These are phyloP conservation scores for Xiphydria camelus DNA, from an alignment of 2,888 invertebrate species.

Conservation along the genomic window DNA sequence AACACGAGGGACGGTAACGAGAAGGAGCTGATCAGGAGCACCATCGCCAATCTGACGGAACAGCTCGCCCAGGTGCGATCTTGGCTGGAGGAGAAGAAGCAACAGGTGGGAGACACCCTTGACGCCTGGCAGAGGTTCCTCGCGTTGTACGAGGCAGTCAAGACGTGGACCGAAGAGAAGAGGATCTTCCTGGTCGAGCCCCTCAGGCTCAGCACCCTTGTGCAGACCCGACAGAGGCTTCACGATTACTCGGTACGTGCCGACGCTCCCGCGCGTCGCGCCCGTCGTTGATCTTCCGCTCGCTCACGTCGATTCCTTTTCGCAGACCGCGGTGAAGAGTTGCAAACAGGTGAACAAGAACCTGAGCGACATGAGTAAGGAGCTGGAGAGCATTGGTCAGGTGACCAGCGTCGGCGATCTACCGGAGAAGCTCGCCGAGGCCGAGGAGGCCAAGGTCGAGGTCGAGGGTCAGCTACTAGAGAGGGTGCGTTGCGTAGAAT, in stretches of 20 bases:
- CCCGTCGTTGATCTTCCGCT: slow-evolving; percentile 1
- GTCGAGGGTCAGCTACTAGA: slow-evolving; percentile 84
- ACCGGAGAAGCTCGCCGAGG: slow-evolving; percentile 81
- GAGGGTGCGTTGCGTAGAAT: slow-evolving; percentile 67
- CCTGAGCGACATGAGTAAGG: slow-evolving; percentile 89
- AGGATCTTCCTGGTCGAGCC: slow-evolving; percentile 78
- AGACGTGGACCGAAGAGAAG: slow-evolving; percentile 83
- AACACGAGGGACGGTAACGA: slow-evolving; percentile 79
- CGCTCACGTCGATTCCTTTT: slow-evolving; percentile 35
- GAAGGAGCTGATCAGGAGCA: slow-evolving; percentile 73
- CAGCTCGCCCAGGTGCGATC: slow-evolving; percentile 77
- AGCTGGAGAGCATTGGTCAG: slow-evolving; percentile 81
- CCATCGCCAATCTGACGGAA: slow-evolving; percentile 75
- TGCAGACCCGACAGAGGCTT: slow-evolving; percentile 81
- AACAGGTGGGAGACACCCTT: slow-evolving; percentile 81
- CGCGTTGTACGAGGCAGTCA: slow-evolving; percentile 78
- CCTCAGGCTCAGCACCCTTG: slow-evolving; percentile 75
- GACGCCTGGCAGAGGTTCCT: slow-evolving; percentile 89
- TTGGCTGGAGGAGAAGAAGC: slow-evolving; percentile 82
- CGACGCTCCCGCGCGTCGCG: too few species aligned
- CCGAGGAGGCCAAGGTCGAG: slow-evolving; percentile 83
- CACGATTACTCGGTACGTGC: slow-evolving; percentile 84
- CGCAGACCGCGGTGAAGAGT: slow-evolving; percentile 82
- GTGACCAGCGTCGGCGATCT: slow-evolving; percentile 84
- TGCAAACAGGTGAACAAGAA: slow-evolving; percentile 87